Conservation (phyloP, 2,797 vertebrate genomes). For the Acipenser ruthenus region DNA sequence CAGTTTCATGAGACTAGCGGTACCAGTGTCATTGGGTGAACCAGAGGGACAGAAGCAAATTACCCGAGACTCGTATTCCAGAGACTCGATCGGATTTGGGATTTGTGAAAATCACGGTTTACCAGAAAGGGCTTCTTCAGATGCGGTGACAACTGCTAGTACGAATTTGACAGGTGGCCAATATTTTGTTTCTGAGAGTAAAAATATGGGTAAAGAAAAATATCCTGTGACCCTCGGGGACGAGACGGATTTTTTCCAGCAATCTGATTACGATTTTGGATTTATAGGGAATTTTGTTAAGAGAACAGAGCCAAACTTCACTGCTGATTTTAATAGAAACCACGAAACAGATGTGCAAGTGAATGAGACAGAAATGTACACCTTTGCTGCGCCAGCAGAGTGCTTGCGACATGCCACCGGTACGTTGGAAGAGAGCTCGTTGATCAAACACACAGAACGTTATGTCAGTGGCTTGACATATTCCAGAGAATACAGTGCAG, state of each 20-base stretch:
- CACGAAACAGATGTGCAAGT: conserved; percentile 16
- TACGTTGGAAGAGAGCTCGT: conserved; percentile 35
- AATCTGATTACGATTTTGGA: conserved; percentile 32
- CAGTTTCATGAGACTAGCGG: conserved; percentile 15
- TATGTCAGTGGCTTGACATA: conserved; percentile 35
- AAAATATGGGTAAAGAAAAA: conserved; percentile 18
- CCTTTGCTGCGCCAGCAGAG: conserved; percentile 3
- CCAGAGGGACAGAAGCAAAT: conserved; percentile 33
- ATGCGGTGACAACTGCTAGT: conserved; percentile 8
- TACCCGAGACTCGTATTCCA: conserved; percentile 43
- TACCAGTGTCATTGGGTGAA: conserved; percentile 16
- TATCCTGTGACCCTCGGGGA: conserved; percentile 17
- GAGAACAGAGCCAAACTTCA: conserved; percentile 23
- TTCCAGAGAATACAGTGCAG: conserved; percentile 28
- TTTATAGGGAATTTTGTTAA: conserved; percentile 20
- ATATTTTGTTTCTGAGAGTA: conserved; percentile 18
- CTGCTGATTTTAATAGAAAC: conserved; percentile 26
- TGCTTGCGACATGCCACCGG: conserved; percentile 14
- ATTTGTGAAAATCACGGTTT: conserved; percentile 33
- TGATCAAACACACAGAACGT: conserved; percentile 50
- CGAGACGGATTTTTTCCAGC: conserved; percentile 17
- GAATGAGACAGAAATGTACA: conserved; percentile 15
- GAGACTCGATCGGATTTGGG: conserved; percentile 66
- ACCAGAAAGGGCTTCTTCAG: conserved; percentile 16
- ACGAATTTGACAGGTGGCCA: conserved; percentile 18